A percentile compares a stretch with the other conserved stretches of the same genome.
Evolutionary conservation across 30 jellyfish, hydroid and myxozoan species (phyloP).

Genomic region (Turritopsis dohrnii): DNA sequence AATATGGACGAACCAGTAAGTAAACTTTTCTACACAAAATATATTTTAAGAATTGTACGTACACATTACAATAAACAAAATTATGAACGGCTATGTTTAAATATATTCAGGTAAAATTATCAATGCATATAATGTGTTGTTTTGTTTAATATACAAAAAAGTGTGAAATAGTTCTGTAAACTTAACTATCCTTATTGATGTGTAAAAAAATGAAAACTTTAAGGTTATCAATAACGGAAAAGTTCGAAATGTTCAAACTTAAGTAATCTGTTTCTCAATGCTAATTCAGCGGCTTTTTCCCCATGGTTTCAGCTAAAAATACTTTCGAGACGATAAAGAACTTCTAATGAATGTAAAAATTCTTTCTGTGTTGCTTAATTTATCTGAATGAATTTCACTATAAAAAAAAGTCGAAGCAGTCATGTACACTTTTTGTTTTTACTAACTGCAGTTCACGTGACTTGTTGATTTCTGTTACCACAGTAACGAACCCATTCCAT

Average conservation of each 20-base stretch:
- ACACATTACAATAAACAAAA: conserved; percentile 16
- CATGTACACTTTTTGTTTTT: too few species aligned
- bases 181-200: not conserved
- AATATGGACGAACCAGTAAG: not conserved
- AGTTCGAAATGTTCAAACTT: too few species aligned
- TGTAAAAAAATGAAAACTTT: not conserved
- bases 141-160: not conserved
- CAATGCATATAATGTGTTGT: conserved; percentile 1
- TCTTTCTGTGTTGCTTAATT: not conserved
- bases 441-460: not conserved
- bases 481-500: not conserved
- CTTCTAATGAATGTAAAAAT: not conserved
- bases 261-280: too few species aligned
- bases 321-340: not conserved
- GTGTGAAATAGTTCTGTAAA: conserved; percentile 1
- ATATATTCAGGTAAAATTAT: not conserved
- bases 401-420: not conserved
- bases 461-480: not conserved
- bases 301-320: not conserved
- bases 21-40: not conserved
- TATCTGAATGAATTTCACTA: not conserved
- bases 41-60: conserved; percentile 4
- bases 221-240: too few species aligned
- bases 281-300: too few species aligned
- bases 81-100: not conserved